These are phyloP conservation scores for Erebia palarica DNA, from an alignment of 2,888 invertebrate species.

Conservation along the genomic window DNA sequence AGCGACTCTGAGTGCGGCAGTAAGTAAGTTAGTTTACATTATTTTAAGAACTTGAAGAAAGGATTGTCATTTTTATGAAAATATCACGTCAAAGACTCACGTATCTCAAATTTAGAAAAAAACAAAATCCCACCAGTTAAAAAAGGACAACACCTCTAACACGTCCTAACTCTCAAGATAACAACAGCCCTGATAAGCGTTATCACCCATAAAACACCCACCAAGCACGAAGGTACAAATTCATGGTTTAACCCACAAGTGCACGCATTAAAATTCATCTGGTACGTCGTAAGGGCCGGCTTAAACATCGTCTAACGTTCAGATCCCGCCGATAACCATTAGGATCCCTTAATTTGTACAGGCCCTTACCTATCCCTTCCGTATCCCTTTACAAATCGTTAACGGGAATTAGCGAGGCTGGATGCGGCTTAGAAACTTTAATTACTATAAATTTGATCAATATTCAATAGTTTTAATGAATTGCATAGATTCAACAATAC, in stretches of 20 bases:
- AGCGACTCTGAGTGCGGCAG: too few species aligned
- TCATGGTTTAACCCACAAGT: constrained; percentile 42
- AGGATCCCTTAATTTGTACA: constrained; percentile 80
- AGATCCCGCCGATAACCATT: constrained; percentile 78
- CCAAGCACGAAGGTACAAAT: constrained; percentile 40
- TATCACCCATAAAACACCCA: constrained; percentile 35
- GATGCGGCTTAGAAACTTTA: constrained; percentile 46
- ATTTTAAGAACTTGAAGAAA: background rate
- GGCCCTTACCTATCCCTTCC: constrained; percentile 79
- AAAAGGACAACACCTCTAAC: constrained; percentile 15
- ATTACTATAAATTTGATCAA: background rate
- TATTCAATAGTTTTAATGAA: background rate
- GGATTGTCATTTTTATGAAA: too few species aligned
- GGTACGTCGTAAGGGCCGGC: constrained; percentile 63
- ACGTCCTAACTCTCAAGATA: constrained; percentile 31
- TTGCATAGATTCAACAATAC: background rate
- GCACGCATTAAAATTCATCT: constrained; percentile 78
- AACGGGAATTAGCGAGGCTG: constrained; percentile 55
- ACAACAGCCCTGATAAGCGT: constrained; percentile 27
- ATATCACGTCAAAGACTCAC: too few species aligned
- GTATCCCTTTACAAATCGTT: constrained; percentile 78
- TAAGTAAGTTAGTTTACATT: too few species aligned
- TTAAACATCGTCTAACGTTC: constrained; percentile 62
- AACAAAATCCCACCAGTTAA: constrained; percentile 19
- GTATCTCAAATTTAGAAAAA: too few species aligned